phyloP scores from a whole-genome alignment of 1,140 invertebrate species.

The Drosophila kepulauana region DNA sequence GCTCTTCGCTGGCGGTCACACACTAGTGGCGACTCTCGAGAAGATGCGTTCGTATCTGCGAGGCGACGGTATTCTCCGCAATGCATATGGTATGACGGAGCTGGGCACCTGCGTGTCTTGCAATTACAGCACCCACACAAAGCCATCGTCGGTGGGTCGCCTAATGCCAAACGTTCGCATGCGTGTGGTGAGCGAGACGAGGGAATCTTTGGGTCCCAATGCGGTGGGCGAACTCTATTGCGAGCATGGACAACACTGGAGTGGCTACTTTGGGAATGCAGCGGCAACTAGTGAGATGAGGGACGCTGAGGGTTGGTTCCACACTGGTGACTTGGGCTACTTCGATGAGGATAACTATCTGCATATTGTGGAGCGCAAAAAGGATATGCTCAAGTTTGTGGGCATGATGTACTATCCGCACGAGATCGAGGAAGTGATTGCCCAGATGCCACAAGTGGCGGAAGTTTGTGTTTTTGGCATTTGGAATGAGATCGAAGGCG shows the following conservation, averaged over 20 bases:
- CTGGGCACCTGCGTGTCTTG: conserved; percentile 54
- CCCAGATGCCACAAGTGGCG: conserved; percentile 69
- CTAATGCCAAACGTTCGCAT: conserved; percentile 59
- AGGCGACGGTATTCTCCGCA: conserved; percentile 59
- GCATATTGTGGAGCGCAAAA: conserved; percentile 88
- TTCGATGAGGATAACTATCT: conserved; percentile 86
- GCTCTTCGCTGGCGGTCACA: conserved; percentile 71
- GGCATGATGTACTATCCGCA: conserved; percentile 84
- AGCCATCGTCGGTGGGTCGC: conserved; percentile 69
- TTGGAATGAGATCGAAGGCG: conserved; percentile 74
- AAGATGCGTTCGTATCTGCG: conserved; percentile 71
- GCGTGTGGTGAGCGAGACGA: conserved; percentile 77
- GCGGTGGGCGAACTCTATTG: conserved; percentile 72
- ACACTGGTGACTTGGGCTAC: conserved; percentile 89
- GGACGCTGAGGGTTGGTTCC: conserved; percentile 87
- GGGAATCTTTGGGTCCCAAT: conserved; percentile 54
- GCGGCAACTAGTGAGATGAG: conserved; percentile 69
- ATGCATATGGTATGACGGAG: conserved; percentile 68
- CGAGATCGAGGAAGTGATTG: conserved; percentile 77
- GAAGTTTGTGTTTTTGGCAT: conserved; percentile 82
- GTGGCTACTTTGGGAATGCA: conserved; percentile 75
- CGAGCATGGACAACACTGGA: conserved; percentile 65
- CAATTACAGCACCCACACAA: conserved; percentile 52
- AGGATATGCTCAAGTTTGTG: conserved; percentile 86
- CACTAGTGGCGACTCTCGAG: conserved; percentile 64